Conservation (phyloP, 2,888 invertebrate genomes). For the Callyntrura sp. region DNA sequence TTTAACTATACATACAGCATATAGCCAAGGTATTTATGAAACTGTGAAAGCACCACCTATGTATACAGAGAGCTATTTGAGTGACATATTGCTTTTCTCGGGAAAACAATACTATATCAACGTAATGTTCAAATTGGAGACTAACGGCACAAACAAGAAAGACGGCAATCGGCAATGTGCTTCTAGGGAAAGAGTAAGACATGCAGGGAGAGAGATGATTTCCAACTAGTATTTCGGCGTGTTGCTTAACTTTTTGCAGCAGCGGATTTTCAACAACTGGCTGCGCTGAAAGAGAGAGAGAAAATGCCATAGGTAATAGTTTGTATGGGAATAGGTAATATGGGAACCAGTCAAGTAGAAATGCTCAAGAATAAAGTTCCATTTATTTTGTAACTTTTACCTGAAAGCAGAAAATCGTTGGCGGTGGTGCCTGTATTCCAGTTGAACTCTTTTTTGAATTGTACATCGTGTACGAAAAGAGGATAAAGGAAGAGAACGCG, state of each 20-base stretch:
- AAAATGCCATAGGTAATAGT: neutral
- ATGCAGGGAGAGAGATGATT: neutral
- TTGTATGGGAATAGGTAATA: neutral
- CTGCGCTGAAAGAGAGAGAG: neutral
- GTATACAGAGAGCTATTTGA: slow-evolving; percentile 4
- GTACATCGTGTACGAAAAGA: neutral
- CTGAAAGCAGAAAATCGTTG: slow-evolving; percentile 56
- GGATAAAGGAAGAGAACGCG: neutral
- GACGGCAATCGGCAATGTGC: slow-evolving; percentile 15
- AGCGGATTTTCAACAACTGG: slow-evolving; percentile 22
- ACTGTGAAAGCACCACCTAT: neutral
- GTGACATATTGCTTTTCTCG: slow-evolving; percentile 44
- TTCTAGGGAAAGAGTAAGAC: neutral
- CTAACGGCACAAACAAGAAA: slow-evolving; percentile 8
- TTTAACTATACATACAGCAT: slow-evolving; percentile 22
- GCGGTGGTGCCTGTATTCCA: slow-evolving; percentile 12
- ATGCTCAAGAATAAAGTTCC: slow-evolving; percentile 54
- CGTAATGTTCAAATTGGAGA: slow-evolving; percentile 18
- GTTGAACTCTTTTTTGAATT: slow-evolving; percentile 19
- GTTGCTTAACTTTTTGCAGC: slow-evolving; percentile 32
- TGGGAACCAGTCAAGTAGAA: slow-evolving; percentile 54
- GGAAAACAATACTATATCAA: neutral
- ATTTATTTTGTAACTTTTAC: slow-evolving; percentile 69
- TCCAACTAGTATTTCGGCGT: slow-evolving; percentile 32
- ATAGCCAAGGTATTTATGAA: neutral